Percentiles rank a stretch among this genome's conserved stretches.
These are phyloP conservation scores for Lophius piscatorius DNA, from an alignment of 2,113 vertebrate genomes.

Conservation along the genomic window DNA sequence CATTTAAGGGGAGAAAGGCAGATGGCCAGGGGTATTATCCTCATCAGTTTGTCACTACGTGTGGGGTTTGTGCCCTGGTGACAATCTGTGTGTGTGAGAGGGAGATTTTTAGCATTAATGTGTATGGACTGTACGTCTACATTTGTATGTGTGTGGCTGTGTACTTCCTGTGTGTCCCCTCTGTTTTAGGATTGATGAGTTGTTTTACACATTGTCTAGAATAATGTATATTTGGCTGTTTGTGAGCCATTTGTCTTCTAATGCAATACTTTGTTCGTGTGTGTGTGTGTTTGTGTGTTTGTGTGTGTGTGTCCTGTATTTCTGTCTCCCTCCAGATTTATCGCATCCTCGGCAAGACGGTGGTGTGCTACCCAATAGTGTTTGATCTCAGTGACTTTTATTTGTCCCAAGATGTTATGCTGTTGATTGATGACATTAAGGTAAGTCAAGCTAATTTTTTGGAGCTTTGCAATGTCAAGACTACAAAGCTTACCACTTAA, in stretches of 20 bases:
- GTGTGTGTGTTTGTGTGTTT: slow-evolving; percentile 25
- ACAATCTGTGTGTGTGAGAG: slow-evolving; percentile 23
- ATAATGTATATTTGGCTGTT: slow-evolving; percentile 53
- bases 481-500: slow-evolving; percentile 7
- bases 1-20: slow-evolving; percentile 60
- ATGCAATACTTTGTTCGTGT: slow-evolving; percentile 34
- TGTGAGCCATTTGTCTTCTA: slow-evolving; percentile 54
- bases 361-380: slow-evolving; percentile 97
- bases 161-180: slow-evolving; percentile 37
- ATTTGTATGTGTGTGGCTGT: slow-evolving; percentile 7
- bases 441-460: slow-evolving; percentile 71
- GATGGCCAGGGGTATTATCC: slow-evolving; percentile 65
- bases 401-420: slow-evolving; percentile 97
- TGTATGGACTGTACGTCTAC: slow-evolving; percentile 15
- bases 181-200: slow-evolving; percentile 56
- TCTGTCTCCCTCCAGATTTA: slow-evolving; percentile 88
- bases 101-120: slow-evolving; percentile 5
- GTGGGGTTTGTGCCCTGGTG: slow-evolving; percentile 26
- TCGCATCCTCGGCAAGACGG: slow-evolving; percentile 95
- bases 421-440: slow-evolving; percentile 99
- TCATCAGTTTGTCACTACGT: slow-evolving; percentile 43
- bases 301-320: slow-evolving; percentile 24
- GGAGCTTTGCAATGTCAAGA: background rate
- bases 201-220: slow-evolving; percentile 63
- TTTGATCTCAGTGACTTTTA: slow-evolving; percentile 99